These are phyloP conservation scores for Lycopodina hypogea DNA, from an alignment of 37 sponge, comb jelly and placozoan species.

Conservation along the genomic window DNA sequence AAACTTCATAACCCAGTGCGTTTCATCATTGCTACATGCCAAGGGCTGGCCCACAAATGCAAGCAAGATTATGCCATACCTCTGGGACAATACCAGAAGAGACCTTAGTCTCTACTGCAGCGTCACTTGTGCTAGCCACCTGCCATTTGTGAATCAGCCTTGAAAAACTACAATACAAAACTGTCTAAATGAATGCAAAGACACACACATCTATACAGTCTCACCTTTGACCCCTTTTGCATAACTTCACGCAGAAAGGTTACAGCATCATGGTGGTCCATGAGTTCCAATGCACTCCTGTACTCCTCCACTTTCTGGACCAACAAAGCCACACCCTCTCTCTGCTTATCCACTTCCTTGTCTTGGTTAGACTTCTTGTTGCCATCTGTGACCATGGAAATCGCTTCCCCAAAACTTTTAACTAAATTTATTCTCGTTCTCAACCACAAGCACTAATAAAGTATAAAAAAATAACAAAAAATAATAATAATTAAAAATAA, in stretches of 20 bases:
- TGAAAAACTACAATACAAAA: too few relatives aligned
- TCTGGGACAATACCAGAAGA: too few relatives aligned
- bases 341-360: not conserved
- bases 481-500: too few relatives aligned
- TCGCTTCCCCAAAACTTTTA: not conserved
- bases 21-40: slow-evolving; percentile 6
- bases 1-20: slow-evolving; percentile 8
- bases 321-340: not conserved
- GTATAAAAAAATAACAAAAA: not conserved
- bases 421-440: slow-evolving; percentile 20
- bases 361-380: not conserved
- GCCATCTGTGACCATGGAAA: not conserved
- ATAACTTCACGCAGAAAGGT: slow-evolving; percentile 11
- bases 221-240: slow-evolving; percentile 9
- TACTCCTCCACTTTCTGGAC: slow-evolving; percentile 18
- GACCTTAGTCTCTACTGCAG: too few relatives aligned
- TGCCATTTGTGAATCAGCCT: too few relatives aligned
- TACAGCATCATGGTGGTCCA: slow-evolving; percentile 25
- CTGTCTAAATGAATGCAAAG: too few relatives aligned
- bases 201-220: too few relatives aligned
- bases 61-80: too few relatives aligned
- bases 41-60: too few relatives aligned
- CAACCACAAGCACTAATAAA: slow-evolving; percentile 29
- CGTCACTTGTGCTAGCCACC: too few relatives aligned
- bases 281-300: slow-evolving; percentile 1